Percentiles rank a stretch among this genome's conserved stretches.
Evolutionary conservation across 2,888 invertebrate species (phyloP).

Genomic region (Caradrina kadenii): DNA sequence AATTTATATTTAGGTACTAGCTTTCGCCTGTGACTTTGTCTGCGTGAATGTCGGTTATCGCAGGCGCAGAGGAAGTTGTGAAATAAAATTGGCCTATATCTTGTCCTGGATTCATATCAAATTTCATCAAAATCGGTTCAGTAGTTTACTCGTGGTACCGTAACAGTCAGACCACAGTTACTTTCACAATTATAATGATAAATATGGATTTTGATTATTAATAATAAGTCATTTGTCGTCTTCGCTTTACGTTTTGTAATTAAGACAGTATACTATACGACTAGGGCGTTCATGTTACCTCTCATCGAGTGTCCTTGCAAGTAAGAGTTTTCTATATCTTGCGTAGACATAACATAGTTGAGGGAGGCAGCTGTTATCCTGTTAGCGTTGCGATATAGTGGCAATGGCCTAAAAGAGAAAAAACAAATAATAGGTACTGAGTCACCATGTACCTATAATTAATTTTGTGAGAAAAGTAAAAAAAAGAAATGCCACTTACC

Average conservation of each 20-base stretch:
- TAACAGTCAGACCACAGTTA: no score
- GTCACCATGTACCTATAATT: background rate
- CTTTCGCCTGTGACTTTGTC: no score
- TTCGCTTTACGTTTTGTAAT: background rate
- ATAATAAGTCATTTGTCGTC: no score
- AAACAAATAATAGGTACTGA: background rate
- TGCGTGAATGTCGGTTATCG: no score
- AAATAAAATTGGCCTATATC: no score
- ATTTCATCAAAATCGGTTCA: no score
- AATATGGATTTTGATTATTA: no score
- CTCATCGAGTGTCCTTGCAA: conserved; percentile 94
- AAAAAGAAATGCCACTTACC: conserved; percentile 76
- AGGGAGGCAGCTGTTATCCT: conserved; percentile 34
- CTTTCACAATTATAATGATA: no score
- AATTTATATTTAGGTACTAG: no score
- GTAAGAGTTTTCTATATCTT: conserved; percentile 91
- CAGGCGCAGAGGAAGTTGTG: no score
- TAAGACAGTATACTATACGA: background rate
- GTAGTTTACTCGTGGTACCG: no score
- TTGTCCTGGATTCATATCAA: no score
- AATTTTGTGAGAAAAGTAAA: background rate
- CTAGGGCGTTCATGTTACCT: conserved; percentile 83
- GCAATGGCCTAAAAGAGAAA: conserved; percentile 48
- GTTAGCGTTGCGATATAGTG: conserved; percentile 13
- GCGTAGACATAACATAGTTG: conserved; percentile 34